phyloP scores from a whole-genome alignment of 2,113 vertebrate genomes.

The Polypterus senegalus region DNA sequence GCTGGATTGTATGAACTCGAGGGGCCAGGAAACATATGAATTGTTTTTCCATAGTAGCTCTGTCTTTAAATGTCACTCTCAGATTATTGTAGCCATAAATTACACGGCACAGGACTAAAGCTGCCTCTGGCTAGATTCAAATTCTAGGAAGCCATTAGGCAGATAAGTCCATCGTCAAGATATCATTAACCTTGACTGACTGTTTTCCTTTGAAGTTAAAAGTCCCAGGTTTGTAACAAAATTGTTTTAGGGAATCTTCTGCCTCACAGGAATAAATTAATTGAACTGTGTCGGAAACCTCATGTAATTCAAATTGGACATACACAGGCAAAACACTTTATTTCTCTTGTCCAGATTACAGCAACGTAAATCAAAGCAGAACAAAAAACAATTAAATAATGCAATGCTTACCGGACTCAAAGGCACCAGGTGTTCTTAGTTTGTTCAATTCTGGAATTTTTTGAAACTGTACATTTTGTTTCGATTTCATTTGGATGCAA shows the following conservation, averaged over 20 bases:
- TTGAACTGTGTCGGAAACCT: not conserved
- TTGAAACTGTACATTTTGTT: too few species aligned
- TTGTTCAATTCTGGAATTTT: too few species aligned
- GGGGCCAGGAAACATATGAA: constrained; percentile 6
- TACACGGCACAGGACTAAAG: constrained; percentile 1
- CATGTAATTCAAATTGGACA: not conserved
- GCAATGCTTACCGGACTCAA: too few species aligned
- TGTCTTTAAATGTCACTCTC: constrained; percentile 12
- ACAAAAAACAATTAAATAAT: too few species aligned
- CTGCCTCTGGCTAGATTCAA: constrained; percentile 2
- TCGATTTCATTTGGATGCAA: too few species aligned
- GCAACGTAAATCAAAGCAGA: too few species aligned
- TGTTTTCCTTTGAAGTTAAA: constrained; percentile 9
- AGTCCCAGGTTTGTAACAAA: constrained; percentile 10
- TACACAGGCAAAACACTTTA: not conserved
- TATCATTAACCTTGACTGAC: constrained; percentile 13
- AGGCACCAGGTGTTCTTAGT: too few species aligned
- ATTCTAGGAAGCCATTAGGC: constrained; percentile 6
- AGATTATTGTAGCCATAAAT: constrained; percentile 9
- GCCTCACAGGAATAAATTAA: not conserved
- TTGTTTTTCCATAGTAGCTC: constrained; percentile 6
- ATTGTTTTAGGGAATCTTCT: constrained; percentile 3
- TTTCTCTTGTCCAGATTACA: not conserved
- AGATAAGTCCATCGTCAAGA: constrained; percentile 10
- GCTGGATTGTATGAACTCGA: constrained; percentile 1